Base-by-base conservation (phyloP, 2,888 invertebrate genomes). In the Sarcophaga caerulescens region DNA sequence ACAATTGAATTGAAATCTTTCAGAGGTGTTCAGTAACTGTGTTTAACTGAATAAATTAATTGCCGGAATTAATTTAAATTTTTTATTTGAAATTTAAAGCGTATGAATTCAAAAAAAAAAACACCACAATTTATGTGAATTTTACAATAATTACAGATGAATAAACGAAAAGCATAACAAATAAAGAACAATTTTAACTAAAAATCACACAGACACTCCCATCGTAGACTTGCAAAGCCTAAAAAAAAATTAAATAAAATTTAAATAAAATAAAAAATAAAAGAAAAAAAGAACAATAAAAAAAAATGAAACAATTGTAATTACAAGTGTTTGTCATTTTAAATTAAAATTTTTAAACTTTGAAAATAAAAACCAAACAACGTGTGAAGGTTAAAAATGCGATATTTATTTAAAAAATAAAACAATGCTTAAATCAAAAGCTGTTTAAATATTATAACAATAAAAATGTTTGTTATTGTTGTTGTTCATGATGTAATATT, bases 291-390 rank as follows among this genome's bases (percentile, higher is more conserved):
- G 44, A 79, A 65, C 4, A 62, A 63, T 14, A 65, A 21, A 70
- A 21, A 23, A 62, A 47, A 23, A 60, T 25, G 2, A 69, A 75
- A 59, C 65, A 57, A 66, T 59, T 17, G 57, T 45, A 59, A 65
- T 65, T 66, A 59, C 65, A 57, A 66, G 44, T 17, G 57, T 45
- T 65, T 65, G 71, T 66, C 70, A 47, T 63, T 63, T 81, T 35
- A 63, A 52, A 70, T 70, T 71, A 19, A 75, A 75, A 65, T 35
- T 52, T 23, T 52, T 19, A 74, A 73, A 76, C 59, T 66, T 23
- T 19, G 44, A 45, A 19, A 35, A 66, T 82, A 60, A 76, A 82
- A 82, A 76, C 59, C 76, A 71, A 71, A 82, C 82, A 82, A 59
- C 47, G 71, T 82, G 65, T 52, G 76, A 82, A 77, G 82, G 82